These are phyloP conservation scores for Chaitophorus viminalis DNA, from an alignment of 2,888 invertebrate genomes.

Conservation along the genomic window DNA sequence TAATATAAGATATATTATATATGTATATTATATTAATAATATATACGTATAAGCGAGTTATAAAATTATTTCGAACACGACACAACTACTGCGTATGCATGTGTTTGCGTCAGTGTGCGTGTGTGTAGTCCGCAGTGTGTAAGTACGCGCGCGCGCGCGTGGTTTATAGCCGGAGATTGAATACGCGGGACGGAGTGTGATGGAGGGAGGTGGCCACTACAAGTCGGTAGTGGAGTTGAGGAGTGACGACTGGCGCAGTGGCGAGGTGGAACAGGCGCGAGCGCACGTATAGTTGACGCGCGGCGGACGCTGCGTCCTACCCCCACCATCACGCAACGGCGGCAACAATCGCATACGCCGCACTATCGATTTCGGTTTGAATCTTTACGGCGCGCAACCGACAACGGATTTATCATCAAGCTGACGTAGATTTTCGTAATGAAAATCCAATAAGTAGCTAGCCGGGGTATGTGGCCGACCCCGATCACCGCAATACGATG, in stretches of 20 bases:
- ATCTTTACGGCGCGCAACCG: constrained; percentile 5
- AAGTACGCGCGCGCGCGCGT: constrained; percentile 40
- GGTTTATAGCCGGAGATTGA: constrained; percentile 52
- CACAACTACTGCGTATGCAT: constrained; percentile 18
- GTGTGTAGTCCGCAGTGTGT: neutral
- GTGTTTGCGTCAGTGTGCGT: neutral
- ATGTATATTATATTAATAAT: neutral
- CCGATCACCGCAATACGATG: too few relatives aligned
- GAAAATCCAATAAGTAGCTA: too few relatives aligned
- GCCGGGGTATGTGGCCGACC: too few relatives aligned
- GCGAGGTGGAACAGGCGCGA: constrained; percentile 36
- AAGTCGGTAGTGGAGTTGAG: neutral
- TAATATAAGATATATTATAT: neutral
- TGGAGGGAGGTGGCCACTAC: neutral
- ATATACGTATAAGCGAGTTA: neutral
- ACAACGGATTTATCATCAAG: neutral
- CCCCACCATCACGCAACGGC: constrained; percentile 25
- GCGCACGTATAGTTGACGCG: neutral
- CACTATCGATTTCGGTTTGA: constrained; percentile 22
- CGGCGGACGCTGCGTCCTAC: constrained; percentile 59
- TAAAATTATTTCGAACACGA: constrained; percentile 29
- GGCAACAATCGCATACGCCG: neutral
- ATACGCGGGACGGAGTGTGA: constrained; percentile 28
- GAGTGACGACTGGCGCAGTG: constrained; percentile 30
- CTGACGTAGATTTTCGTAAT: neutral